These are phyloP conservation scores for Machimus atricapillus DNA, from an alignment of 2,888 invertebrate genomes.

Conservation along the genomic window DNA sequence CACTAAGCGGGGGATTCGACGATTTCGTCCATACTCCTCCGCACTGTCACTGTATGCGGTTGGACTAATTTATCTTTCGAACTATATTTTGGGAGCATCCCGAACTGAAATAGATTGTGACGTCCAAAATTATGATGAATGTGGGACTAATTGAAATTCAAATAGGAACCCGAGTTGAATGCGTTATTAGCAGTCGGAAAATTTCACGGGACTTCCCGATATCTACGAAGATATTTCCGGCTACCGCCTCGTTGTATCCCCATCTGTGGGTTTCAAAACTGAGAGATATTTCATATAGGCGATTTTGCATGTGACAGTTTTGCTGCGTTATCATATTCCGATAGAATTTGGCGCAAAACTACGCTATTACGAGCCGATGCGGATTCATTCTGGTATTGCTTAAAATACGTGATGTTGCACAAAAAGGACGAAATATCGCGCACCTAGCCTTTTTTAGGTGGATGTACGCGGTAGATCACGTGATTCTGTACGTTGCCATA, in stretches of 20 bases:
- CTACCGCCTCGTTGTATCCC: neutral
- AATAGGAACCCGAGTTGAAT: neutral
- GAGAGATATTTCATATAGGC: constrained; percentile 3
- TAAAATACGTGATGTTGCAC: neutral
- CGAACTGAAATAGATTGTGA: neutral
- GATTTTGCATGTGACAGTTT: constrained; percentile 19
- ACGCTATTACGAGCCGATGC: neutral
- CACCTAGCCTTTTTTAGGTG: neutral
- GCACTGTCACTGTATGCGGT: neutral
- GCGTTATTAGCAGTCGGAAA: neutral
- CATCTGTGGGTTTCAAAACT: neutral
- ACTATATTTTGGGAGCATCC: neutral
- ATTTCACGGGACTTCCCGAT: neutral
- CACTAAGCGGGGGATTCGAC: neutral
- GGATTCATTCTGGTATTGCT: neutral
- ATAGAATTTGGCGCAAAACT: neutral
- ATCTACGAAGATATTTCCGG: neutral
- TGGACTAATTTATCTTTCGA: neutral
- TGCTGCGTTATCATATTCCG: constrained; percentile 4
- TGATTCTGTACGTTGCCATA: neutral
- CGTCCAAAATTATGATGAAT: constrained; percentile 11
- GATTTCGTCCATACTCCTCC: neutral
- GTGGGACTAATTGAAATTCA: neutral
- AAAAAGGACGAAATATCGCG: neutral
- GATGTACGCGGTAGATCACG: neutral